Conservation (phyloP, 2,888 invertebrate genomes). For the Diarsia mendica region DNA sequence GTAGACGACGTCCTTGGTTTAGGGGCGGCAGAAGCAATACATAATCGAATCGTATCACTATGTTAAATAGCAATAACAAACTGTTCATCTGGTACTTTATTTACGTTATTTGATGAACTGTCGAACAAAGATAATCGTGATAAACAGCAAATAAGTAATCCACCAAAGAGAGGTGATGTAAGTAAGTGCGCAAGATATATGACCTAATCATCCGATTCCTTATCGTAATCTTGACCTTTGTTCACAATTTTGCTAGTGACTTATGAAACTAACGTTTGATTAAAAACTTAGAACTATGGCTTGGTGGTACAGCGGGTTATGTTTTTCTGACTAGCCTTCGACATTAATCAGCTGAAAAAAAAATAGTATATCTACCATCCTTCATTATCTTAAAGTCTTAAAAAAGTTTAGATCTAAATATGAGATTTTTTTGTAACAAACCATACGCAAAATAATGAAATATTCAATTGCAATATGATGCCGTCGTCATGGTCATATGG, state of each 20-base stretch:
- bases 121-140: slow-evolving; percentile 11
- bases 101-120: slow-evolving; percentile 1
- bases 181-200: not conserved
- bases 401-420: not conserved
- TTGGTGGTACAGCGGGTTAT: not conserved
- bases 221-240: slow-evolving; percentile 11
- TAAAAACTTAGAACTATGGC: not conserved
- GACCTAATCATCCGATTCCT: not conserved
- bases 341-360: not conserved
- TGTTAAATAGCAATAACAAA: not conserved
- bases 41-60: not conserved
- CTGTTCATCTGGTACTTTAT: not conserved
- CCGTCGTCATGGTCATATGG: not conserved
- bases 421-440: not conserved
- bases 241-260: not conserved
- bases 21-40: not conserved
- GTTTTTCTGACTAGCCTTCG: not conserved
- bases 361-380: not conserved
- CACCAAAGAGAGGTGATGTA: not conserved
- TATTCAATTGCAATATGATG: not conserved
- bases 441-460: not conserved
- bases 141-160: slow-evolving; percentile 11
- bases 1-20: too few species aligned
- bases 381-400: not conserved
- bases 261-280: not conserved